Base-by-base conservation (phyloP, 1,140 invertebrate species). In the Megalonaias nervosa region DNA sequence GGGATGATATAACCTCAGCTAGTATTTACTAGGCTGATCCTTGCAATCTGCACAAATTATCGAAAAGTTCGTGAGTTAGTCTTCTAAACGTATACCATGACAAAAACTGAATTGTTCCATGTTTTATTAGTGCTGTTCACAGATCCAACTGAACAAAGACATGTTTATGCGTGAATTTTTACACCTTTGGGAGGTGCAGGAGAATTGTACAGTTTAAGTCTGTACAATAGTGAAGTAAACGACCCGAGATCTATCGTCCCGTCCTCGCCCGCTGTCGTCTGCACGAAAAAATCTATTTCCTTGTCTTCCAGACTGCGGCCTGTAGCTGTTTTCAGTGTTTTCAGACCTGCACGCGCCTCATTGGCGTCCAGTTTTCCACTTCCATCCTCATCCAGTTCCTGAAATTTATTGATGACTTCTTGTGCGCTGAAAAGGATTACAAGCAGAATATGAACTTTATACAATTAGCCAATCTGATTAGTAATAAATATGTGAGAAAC, bases 241-340 rank as follows among this genome's bases (percentile, higher is more conserved):
- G 84, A 82, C 21, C 84, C 85, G 26, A 89, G 71, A 72, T 89
- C 86, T 17, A 89, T 86, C 31, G 81, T 66, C 0, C 85, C 85
- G 61, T 85, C 80, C 16, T 87, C 85, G 19, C 82, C 84, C 2
- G 79, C 82, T 11, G 86, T 82, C 14, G 86, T 87, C 62, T 87
- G 83, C 58, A 89, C 60, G 76, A 89, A 89, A 69, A 89, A 87
- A 26, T 88, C 87, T 15, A 89, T 84, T 79, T 89, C 88, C 62
- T 84, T 85, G 55, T 86, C 84, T 64, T 85, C 82, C 31, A 89
- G 75, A 31, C 81, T 75, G 62, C 86, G 74, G n/a, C 87, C 88
- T 0, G 87, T 85, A 26, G 81, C 84, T 2, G 88, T 89, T 57
- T 86, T 86, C 62, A 89, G 76, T 23, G 79, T 64, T 67, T 85